Conservation (phyloP, 2,888 invertebrate genomes). For the Pyralis farinalis region DNA sequence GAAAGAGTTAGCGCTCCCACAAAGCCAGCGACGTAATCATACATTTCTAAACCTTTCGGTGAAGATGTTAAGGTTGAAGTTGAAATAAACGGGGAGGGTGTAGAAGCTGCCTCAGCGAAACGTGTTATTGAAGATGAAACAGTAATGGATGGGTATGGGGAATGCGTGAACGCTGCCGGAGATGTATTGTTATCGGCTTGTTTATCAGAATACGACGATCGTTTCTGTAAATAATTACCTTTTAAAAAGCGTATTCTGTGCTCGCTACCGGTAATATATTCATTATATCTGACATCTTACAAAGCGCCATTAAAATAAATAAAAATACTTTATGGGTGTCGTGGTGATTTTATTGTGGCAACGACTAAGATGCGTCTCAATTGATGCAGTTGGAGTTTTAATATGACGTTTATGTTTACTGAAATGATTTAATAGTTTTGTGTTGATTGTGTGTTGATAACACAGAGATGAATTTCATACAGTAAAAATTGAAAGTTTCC, state of each 20-base stretch:
- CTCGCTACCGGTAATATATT: slow-evolving; percentile 77
- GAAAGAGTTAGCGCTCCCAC: slow-evolving; percentile 80
- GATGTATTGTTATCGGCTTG: slow-evolving; percentile 77
- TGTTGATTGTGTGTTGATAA: no score
- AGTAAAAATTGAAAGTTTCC: no score
- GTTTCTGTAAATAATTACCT: slow-evolving; percentile 77
- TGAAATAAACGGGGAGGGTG: slow-evolving; percentile 25
- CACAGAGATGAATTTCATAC: no score
- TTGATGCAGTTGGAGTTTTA: slow-evolving; percentile 26
- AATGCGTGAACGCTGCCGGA: slow-evolving; percentile 78
- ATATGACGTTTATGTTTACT: slow-evolving; percentile 11
- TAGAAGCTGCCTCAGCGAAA: slow-evolving; percentile 56
- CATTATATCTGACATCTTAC: slow-evolving; percentile 75
- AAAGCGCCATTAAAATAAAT: slow-evolving; percentile 70
- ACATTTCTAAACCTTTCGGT: slow-evolving; percentile 42
- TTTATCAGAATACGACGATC: slow-evolving; percentile 75
- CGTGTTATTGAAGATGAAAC: slow-evolving; percentile 78
- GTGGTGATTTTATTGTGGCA: background rate
- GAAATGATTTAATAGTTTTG: no score
- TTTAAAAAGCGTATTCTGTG: slow-evolving; percentile 68
- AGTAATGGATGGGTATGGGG: slow-evolving; percentile 78
- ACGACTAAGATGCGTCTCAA: slow-evolving; percentile 31
- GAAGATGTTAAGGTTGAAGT: slow-evolving; percentile 41
- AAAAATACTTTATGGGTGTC: slow-evolving; percentile 61
- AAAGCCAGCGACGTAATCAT: slow-evolving; percentile 44